Evolutionary conservation across 2,113 vertebrate genomes (phyloP).

Genomic region (Daubentonia madagascariensis): DNA sequence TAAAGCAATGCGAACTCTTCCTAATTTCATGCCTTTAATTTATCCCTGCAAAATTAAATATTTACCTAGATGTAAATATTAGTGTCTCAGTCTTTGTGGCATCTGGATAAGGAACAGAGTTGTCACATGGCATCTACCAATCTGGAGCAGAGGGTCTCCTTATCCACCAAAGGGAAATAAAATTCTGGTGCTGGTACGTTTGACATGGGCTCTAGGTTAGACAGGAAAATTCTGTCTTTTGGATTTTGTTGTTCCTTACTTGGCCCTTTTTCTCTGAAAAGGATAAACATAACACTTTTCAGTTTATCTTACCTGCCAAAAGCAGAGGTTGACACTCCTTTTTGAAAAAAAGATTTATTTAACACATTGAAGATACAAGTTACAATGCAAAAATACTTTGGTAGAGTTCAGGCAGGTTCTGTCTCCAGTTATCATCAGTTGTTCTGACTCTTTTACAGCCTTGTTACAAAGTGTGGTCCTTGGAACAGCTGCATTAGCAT

Average conservation of each 20-base stretch:
- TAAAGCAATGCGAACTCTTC: constrained; percentile 1
- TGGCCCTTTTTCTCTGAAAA: not conserved
- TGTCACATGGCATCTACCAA: not conserved
- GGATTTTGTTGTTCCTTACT: not conserved
- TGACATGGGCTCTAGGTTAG: not conserved
- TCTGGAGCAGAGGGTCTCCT: not conserved
- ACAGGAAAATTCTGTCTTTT: not conserved
- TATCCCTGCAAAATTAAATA: constrained; percentile 43
- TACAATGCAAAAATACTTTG: not conserved
- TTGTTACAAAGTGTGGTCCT: not conserved
- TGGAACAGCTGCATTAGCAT: not conserved
- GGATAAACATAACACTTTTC: not conserved
- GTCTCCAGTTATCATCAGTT: not conserved
- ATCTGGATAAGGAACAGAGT: not conserved
- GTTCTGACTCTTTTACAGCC: not conserved
- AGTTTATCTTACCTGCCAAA: not conserved
- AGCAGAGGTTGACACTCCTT: not conserved
- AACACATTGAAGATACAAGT: not conserved
- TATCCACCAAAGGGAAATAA: not conserved
- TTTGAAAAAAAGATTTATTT: not conserved
- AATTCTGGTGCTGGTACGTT: not conserved
- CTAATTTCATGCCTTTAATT: not conserved
- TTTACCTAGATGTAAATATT: not conserved
- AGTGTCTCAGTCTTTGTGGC: not conserved
- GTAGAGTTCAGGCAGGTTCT: not conserved